Base-by-base conservation (phyloP, 2,797 vertebrate genomes). In the Scolopax rusticola region DNA sequence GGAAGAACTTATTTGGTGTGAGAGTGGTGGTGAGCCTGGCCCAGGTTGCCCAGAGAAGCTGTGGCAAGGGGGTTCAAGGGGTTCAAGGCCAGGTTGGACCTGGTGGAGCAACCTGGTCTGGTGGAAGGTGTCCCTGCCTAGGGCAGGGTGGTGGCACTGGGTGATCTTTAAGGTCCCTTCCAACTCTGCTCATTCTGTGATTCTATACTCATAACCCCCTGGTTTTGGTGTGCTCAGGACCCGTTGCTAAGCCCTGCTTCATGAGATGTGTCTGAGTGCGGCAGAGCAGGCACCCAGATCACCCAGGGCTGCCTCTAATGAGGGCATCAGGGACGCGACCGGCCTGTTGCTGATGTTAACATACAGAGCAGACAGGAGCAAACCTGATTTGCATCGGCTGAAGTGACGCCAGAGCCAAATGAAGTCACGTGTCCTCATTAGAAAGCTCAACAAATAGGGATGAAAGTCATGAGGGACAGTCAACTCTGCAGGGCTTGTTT, bases 361-460 rank as follows among this genome's bases (percentile, higher is more conserved):
- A 4, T 36, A 38, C 73, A 47, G 21, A 71, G 54, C 91, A 75
- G 64, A 48, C 15, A 17, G 78, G 41, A 84, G 65, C 45, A 61
- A 91, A 65, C 85, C 65, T 56, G 51, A 78, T 61, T 84, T 89
- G 61, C 93, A 87, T 67, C 74, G 68, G 64, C 87, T 80, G 59
- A 68, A 83, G 81, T 65, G 76, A 79, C 3, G 2, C 43, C 68
- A 43, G 80, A 78, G 84, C 38, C 12, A 76, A 83, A 59, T 5
- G 2, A 81, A 87, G 53, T 24, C 74, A 69, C 28, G 1, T n/a
- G 75, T 75, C 73, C 75, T 89, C 74, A 54, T 89, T 67, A 87
- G 85, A 78, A 93, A 61, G 75, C 65, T 93, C 85, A 84, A 57
- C 82, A 95, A 79, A 60, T 65, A 69, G 51, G 57, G 70, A 48